Base-by-base conservation (phyloP, 2,113 vertebrate species). In the Barnardius zonarius region DNA sequence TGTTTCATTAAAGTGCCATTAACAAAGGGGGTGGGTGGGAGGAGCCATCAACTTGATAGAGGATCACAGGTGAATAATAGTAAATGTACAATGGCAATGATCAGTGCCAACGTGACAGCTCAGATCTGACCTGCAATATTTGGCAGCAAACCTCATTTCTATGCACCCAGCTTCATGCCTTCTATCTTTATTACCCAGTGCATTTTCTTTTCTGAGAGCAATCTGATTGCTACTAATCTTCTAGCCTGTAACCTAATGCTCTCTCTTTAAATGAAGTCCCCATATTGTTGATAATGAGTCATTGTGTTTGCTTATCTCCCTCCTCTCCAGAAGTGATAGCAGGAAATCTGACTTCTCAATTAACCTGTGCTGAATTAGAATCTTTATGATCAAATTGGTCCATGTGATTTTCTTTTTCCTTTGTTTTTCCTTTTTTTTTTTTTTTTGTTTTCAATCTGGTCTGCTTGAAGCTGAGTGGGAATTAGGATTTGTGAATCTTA, bases 291-390 rank as follows among this genome's bases (percentile, higher is more conserved):
- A 96, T 96, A 97, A 95, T 96, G 92, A 90, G 74, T 82, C 92
- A 82, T 94, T 94, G 93, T 95, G 81, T 64, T 93, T 7, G 31
- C 93, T 95, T 96, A 96, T 96, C 96, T 94, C 57, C 41, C 88
- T 89, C 83, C 88, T 95, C 91, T 94, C 88, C 92, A 94, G 83
- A 85, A 94, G 63, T 64, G 86, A 95, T 92, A 94, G 92, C 77
- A 75, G 84, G 46, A 94, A 96, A 96, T 92, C 93, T 94, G 93
- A 96, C 96, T 96, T 94, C 93, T 95, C 93, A 96, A 96, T 96
- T 97, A 96, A 97, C 95, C 88, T 87, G 77, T 43, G 88, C 83
- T 85, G 86, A 92, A 96, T 97, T 89, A 93, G 86, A 92, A 94
- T 95, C 81, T 82, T 89, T 85, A 64, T 49, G 57, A 94, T 92